Evolutionary conservation across 2,113 vertebrate genomes (phyloP).

Genomic region (Grammomys surdaster): DNA sequence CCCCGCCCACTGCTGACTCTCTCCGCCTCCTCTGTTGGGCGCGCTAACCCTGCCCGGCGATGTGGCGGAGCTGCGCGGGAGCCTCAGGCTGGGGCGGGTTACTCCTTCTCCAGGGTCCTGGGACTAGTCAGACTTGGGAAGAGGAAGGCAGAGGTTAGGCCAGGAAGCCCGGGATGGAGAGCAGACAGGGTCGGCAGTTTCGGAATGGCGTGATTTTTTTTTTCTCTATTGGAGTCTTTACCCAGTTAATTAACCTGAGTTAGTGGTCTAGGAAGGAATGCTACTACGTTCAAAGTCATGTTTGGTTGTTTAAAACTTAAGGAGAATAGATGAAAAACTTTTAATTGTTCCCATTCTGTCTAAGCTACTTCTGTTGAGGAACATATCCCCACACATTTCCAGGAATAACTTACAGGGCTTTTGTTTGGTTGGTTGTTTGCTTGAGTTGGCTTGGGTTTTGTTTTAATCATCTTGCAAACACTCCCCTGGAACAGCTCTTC

Average conservation of each 20-base stretch:
- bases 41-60: rapidly evolving
- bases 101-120: rapidly evolving
- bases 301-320: constrained; percentile 30
- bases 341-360: neutral
- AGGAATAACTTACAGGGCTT: neutral
- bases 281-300: neutral
- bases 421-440: neutral
- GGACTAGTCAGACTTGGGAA: rapidly evolving
- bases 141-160: neutral
- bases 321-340: neutral
- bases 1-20: neutral
- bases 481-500: neutral
- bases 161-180: neutral
- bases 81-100: neutral
- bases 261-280: neutral
- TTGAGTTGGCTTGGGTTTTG: neutral
- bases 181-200: neutral
- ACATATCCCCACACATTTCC: neutral
- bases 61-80: neutral
- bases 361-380: neutral
- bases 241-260: neutral
- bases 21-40: neutral
- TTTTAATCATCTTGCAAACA: constrained; percentile 26
- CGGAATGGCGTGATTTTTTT: neutral
- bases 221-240: neutral